These are phyloP conservation scores for Clytia hemisphaerica DNA, from an alignment of 30 jellyfish, hydroid and myxozoan species.

Conservation along the genomic window DNA sequence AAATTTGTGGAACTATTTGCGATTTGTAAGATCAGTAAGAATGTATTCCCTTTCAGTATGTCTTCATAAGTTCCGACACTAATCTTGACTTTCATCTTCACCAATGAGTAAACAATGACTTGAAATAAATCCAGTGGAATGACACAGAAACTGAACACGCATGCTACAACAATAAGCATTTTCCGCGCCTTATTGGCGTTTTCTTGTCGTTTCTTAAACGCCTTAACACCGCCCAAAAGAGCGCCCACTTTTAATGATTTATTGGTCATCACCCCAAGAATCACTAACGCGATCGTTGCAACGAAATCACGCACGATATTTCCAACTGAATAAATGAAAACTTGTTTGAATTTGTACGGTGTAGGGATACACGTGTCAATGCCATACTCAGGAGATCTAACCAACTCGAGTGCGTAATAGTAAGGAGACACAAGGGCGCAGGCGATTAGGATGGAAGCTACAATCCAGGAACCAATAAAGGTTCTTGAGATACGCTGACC, in stretches of 20 bases:
- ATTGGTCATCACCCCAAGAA: conserved; percentile 2
- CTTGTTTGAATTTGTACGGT: neutral
- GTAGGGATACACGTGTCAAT: conserved; percentile 51
- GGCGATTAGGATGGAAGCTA: conserved; percentile 17
- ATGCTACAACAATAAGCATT: conserved; percentile 44
- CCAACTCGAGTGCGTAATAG: conserved; percentile 38
- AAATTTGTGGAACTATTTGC: conserved; percentile 51
- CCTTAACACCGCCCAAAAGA: neutral
- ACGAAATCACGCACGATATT: conserved; percentile 43
- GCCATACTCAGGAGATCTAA: neutral
- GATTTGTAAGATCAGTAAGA: conserved; percentile 33
- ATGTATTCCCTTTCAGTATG: conserved; percentile 41
- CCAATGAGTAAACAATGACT: conserved; percentile 26
- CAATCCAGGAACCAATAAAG: conserved; percentile 13
- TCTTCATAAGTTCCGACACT: conserved; percentile 21
- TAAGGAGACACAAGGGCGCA: conserved; percentile 50
- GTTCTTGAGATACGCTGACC: conserved; percentile 21
- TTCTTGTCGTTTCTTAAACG: neutral
- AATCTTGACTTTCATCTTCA: neutral
- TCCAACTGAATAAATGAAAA: conserved; percentile 29
- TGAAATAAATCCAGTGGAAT: conserved; percentile 69
- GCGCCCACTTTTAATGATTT: neutral
- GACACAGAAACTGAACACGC: conserved; percentile 57
- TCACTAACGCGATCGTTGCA: conserved; percentile 27
- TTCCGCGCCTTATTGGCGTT: conserved; percentile 32